Evolutionary conservation across 2,797 vertebrate genomes (phyloP).

Genomic region (Melanotaenia parkinsoni): DNA sequence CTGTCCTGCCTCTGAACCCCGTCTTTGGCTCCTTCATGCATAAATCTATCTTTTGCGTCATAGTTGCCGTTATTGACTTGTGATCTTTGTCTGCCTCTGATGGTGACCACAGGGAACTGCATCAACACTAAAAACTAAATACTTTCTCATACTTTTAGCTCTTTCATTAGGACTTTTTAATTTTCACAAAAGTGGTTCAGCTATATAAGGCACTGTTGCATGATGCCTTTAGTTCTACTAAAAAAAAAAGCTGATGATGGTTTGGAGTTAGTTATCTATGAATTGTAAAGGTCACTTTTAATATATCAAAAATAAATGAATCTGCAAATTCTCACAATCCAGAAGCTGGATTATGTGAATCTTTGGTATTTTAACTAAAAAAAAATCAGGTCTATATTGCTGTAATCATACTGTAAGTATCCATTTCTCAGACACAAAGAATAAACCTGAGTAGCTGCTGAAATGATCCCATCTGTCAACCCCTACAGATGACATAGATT

Average conservation of each 20-base stretch:
- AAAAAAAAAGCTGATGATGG: background rate
- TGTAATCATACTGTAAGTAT: background rate
- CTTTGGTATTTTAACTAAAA: background rate
- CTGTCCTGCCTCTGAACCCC: background rate
- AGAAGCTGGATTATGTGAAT: background rate
- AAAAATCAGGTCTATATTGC: background rate
- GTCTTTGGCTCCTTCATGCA: slow-evolving; percentile 5
- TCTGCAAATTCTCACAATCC: background rate
- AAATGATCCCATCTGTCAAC: background rate
- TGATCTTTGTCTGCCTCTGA: slow-evolving; percentile 65
- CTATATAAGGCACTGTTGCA: background rate
- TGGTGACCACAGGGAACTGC: slow-evolving; percentile 52
- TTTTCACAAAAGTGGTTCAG: background rate
- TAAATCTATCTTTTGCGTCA: background rate
- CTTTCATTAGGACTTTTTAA: background rate
- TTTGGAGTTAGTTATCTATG: background rate
- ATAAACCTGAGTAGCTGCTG: background rate
- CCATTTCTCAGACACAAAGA: background rate
- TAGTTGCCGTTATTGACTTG: background rate
- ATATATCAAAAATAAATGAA: background rate
- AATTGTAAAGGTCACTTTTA: background rate
- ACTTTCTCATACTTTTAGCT: background rate
- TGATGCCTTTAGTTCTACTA: background rate
- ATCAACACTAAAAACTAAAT: background rate
- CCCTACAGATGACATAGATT: background rate